Base-by-base conservation (phyloP, 2,113 vertebrate species). In the Hypocryptadius cinnamomeus region DNA sequence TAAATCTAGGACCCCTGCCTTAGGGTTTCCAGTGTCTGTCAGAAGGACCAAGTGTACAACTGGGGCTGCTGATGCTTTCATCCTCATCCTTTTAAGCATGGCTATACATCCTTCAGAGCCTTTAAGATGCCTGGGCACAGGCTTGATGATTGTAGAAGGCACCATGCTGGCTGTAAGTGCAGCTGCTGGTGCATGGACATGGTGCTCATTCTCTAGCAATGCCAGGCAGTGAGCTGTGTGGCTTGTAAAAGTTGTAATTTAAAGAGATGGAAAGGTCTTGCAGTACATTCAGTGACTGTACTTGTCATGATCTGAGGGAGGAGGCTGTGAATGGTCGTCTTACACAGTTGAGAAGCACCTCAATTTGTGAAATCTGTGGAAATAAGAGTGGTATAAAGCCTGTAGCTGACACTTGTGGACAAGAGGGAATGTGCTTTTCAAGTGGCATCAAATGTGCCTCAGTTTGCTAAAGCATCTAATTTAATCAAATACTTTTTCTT, bases 341-440 rank as follows among this genome's bases (percentile, higher is more conserved):
- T 65, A 40, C 1, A 16, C 28, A 57, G 53, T 10, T 66, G 63
- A 79, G 56, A 61, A 78, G 39, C 31, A 80, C 33, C 37, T 70
- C 71, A n/a, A 1, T 78, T 85, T 80, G 39, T 68, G 45, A 82
- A 85, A 56, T 50, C 31, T 63, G 19, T 65, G 79, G 54, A 84
- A 89, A 54, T 78, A 30, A 56, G n/a, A 50, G 45, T 22, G 25
- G 19, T 85, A 11, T 63, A 28, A 77, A 83, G n/a, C 39, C 45
- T 1, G 0, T 79, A 20, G 40, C 19, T 8, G 1, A 31, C n/a
- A 22, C 31, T 14, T 60, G 10, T 20, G n/a, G 61, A n/a, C 57
- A 19, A 23, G 50, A 56, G 5, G 33, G 54, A 89, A 54, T 1
- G 1, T 39, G n/a, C 30, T 92, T 89, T 93, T 65, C 42, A 73